A percentile compares a stretch with the other conserved stretches of the same genome.
These are phyloP conservation scores for Drosophila parthenogenetica DNA, from an alignment of 2,888 invertebrate genomes.

Conservation along the genomic window DNA sequence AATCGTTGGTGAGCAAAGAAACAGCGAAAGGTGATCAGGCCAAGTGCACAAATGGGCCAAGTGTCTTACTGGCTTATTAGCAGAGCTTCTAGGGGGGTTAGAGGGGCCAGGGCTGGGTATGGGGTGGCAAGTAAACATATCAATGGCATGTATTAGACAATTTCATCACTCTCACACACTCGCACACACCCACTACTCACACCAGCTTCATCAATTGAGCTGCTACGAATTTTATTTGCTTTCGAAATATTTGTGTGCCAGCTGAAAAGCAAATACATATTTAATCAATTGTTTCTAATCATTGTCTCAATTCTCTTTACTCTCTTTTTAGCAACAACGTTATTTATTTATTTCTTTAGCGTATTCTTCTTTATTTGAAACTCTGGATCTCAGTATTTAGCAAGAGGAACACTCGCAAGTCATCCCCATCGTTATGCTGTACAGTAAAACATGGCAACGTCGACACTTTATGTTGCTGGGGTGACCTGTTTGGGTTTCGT, in stretches of 20 bases:
- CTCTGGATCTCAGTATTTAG: conserved; percentile 63
- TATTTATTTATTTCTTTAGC: no score
- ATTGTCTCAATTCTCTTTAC: conserved; percentile 1
- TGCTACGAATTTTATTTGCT: conserved; percentile 31
- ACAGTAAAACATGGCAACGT: conserved; percentile 84
- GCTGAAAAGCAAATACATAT: conserved; percentile 25
- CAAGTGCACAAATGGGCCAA: conserved; percentile 12
- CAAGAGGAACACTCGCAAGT: conserved; percentile 37
- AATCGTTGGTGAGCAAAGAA: conserved; percentile 13
- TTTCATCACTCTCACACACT: conserved; percentile 11
- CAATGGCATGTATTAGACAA: conserved; percentile 17
- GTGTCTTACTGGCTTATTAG: conserved; percentile 9
- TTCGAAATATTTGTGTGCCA: conserved; percentile 23
- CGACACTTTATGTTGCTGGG: conserved; percentile 85
- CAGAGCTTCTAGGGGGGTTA: not conserved
- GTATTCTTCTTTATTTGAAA: not conserved
- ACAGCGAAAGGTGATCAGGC: conserved; percentile 20
- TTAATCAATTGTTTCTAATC: conserved; percentile 19
- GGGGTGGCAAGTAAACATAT: conserved; percentile 13
- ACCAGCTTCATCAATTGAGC: not conserved
- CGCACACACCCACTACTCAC: conserved; percentile 16
- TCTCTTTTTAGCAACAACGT: conserved; percentile 10
- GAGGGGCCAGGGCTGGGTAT: not conserved
- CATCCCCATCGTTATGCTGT: conserved; percentile 77
- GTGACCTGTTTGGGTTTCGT: conserved; percentile 88